Evolutionary conservation across 2,888 invertebrate species (phyloP), one percentile per base, ranked within the genome.

Genomic region (Nomada ruficornis): DNA sequence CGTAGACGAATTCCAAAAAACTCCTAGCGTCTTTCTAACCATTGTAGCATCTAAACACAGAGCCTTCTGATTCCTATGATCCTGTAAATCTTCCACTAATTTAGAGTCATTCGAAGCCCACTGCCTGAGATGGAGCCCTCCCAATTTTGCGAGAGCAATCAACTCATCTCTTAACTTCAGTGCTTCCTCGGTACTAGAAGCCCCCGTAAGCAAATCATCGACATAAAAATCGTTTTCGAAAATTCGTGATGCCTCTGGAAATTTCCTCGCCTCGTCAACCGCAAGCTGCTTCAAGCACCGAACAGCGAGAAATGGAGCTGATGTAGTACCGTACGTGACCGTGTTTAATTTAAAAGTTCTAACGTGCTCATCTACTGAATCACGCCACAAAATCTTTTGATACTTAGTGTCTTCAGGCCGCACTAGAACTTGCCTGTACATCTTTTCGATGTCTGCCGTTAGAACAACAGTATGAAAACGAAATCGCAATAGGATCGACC

Each of bases 241-340:
- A 13, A 20, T 54, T 20, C 1, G 15, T 23, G 55, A 42, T 4
- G 42, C 68, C 2, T 7, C 5, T 13, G 55, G 42, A 23, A 15
- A 57, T 13, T 15, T 13, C 2, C 23, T 15, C 7, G 20, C 57
- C 20, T 68, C 68, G 18, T 68, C 68, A 23, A 18, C 7, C 18
- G 54, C 54, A 13, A 54, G 18, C n/a, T 54, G 54, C 10, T 54
- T 11, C 5, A 54, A 15, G 0, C 36, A 20, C 2, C 68, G 42
- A 2, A 44, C 20, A 13, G 68, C 68, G 2, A 57, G 26, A 18
- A 44, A 68, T 18, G 57, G 55, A 10, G 68, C 68, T 15, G 68
- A 42, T 2, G 55, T 7, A 0, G 26, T 64, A 7, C 64, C 64
- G 64, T 64, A 64, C 5, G 64, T 64, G 26, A 64, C 47, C 9